Evolutionary conservation across 2,888 invertebrate species (phyloP).

Genomic region (Chrysolina americana): DNA sequence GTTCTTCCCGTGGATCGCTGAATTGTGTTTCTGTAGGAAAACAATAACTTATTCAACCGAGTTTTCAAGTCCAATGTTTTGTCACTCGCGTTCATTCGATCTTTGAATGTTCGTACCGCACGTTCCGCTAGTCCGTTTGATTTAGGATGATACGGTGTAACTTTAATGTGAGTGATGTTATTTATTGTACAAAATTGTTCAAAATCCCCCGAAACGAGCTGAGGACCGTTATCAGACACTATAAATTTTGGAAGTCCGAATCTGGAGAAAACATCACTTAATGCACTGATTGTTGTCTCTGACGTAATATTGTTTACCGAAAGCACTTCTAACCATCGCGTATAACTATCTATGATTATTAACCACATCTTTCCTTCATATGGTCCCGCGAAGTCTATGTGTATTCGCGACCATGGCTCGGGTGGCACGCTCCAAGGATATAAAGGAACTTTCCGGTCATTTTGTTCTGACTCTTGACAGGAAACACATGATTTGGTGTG

Average conservation of each 20-base stretch:
- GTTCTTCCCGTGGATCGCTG: conserved; percentile 37
- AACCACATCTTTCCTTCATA: not conserved
- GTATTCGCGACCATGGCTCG: conserved; percentile 47
- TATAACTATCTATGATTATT: not conserved
- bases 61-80: not conserved
- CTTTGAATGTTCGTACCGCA: conserved; percentile 40
- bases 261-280: conserved; percentile 48
- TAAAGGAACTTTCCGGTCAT: conserved; percentile 33
- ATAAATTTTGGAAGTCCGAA: conserved; percentile 53
- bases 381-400: conserved; percentile 31
- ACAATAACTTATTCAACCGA: conserved; percentile 28
- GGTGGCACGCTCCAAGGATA: conserved; percentile 45
- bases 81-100: conserved; percentile 31
- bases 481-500: conserved; percentile 35
- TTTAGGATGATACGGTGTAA: conserved; percentile 44
- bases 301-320: conserved; percentile 46
- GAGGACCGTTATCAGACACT: conserved; percentile 57
- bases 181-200: conserved; percentile 35
- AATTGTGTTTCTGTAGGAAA: conserved; percentile 32
- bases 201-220: conserved; percentile 54
- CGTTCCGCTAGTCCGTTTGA: conserved; percentile 47
- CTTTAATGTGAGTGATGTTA: conserved; percentile 38
- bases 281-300: conserved; percentile 40
- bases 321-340: conserved; percentile 36
- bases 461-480: conserved; percentile 45